Percentiles rank a stretch among this genome's conserved stretches.
Evolutionary conservation across 92 coral and sea anemone species (phyloP).

Genomic region (Porites evermanni): DNA sequence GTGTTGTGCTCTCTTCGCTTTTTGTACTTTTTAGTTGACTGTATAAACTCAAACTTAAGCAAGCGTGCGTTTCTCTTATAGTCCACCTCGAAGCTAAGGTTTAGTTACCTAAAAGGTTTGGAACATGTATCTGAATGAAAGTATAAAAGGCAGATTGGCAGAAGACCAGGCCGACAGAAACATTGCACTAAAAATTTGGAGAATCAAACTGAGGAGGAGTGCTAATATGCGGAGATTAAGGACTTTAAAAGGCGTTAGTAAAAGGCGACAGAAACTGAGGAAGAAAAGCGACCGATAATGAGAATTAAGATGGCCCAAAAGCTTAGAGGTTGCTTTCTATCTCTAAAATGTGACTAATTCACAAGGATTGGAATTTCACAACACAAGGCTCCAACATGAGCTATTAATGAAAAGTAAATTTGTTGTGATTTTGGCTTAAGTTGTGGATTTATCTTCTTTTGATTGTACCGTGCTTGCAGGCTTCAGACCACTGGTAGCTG

Average conservation of each 20-base stretch:
- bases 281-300: too few species aligned
- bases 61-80: background rate
- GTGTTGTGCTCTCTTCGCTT: background rate
- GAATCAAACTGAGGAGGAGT: background rate
- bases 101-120: background rate
- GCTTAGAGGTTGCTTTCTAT: too few species aligned
- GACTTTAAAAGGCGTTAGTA: background rate
- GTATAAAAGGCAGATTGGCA: background rate
- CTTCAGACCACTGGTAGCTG: conserved; percentile 61
- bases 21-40: background rate
- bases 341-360: too few species aligned
- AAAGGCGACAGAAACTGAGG: background rate
- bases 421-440: background rate
- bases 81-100: background rate
- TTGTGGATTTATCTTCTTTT: too few species aligned
- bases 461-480: background rate
- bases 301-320: too few species aligned
- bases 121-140: background rate
- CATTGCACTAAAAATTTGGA: background rate
- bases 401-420: background rate
- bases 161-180: too few species aligned
- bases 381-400: background rate
- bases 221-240: too few species aligned
- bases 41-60: background rate
- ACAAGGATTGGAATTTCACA: too few species aligned